Evolutionary conservation across 2,888 invertebrate genomes (phyloP).

Genomic region (Cephus runcator): DNA sequence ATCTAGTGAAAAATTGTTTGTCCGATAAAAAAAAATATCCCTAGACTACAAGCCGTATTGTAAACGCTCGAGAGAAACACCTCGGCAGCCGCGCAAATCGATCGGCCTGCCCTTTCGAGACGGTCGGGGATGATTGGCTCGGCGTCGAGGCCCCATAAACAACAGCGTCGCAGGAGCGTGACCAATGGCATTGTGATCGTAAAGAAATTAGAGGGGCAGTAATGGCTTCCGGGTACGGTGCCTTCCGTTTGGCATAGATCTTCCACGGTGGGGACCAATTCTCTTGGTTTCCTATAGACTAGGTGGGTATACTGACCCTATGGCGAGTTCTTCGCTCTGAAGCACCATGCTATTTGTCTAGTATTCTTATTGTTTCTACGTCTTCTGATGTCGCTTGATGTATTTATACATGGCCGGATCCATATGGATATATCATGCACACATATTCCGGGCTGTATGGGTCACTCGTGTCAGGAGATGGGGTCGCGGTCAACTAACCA

Average conservation of each 20-base stretch:
- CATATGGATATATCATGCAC: background rate
- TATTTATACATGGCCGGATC: background rate
- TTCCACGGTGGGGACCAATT: conserved; percentile 43
- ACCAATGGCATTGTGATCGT: conserved; percentile 62
- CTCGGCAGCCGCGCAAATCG: background rate
- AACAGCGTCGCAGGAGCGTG: conserved; percentile 51
- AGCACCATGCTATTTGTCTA: conserved; percentile 41
- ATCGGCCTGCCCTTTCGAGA: background rate
- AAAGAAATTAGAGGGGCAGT: conserved; percentile 64
- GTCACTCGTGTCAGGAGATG: background rate
- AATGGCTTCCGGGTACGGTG: conserved; percentile 62
- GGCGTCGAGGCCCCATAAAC: conserved; percentile 37
- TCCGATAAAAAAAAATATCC: background rate
- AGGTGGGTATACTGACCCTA: background rate
- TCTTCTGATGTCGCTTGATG: background rate
- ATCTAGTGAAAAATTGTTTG: background rate
- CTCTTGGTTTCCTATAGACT: background rate
- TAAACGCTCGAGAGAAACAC: background rate
- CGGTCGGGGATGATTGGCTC: conserved; percentile 16
- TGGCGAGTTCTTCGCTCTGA: conserved; percentile 35
- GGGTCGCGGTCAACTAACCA: background rate
- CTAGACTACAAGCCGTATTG: background rate
- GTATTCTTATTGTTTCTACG: background rate
- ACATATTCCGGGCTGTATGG: background rate
- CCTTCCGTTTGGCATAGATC: conserved; percentile 63